Conservation (phyloP, 2,888 invertebrate genomes). For the Pachliopta kotzebuea region DNA sequence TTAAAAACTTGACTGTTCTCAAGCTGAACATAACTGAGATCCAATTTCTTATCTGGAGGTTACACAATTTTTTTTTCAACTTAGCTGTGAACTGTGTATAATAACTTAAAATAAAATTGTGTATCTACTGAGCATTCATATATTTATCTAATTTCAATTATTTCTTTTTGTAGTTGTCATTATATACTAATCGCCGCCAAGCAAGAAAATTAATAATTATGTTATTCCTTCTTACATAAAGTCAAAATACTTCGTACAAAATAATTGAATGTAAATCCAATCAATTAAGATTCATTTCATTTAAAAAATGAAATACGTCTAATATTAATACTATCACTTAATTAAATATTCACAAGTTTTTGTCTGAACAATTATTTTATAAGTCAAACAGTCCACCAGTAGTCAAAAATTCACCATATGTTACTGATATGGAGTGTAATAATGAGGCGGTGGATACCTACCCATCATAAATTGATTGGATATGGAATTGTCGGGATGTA, state of each 20-base stretch:
- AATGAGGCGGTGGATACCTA: slow-evolving; percentile 10
- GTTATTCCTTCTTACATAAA: slow-evolving; percentile 6
- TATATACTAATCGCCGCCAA: slow-evolving; percentile 8
- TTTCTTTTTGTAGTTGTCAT: not conserved
- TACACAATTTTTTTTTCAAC: no score
- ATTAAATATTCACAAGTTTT: slow-evolving; percentile 11
- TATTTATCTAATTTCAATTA: not conserved
- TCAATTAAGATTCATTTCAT: slow-evolving; percentile 1
- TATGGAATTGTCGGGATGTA: slow-evolving; percentile 4
- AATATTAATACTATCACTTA: not conserved
- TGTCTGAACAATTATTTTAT: not conserved
- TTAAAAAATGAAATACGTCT: slow-evolving; percentile 6
- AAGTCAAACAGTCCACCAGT: not conserved
- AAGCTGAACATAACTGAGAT: not conserved
- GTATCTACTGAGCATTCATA: no score
- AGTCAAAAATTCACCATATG: slow-evolving; percentile 5
- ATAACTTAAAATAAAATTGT: no score
- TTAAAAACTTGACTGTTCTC: not conserved
- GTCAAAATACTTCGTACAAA: slow-evolving; percentile 7
- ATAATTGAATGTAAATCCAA: slow-evolving; percentile 8
- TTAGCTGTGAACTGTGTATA: no score
- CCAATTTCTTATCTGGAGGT: not conserved
- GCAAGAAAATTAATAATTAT: slow-evolving; percentile 5
- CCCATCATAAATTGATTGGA: slow-evolving; percentile 16
- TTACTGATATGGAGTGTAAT: slow-evolving; percentile 10